Evolutionary conservation across 2,797 vertebrate genomes (phyloP).

Genomic region (Nyctibius grandis): DNA sequence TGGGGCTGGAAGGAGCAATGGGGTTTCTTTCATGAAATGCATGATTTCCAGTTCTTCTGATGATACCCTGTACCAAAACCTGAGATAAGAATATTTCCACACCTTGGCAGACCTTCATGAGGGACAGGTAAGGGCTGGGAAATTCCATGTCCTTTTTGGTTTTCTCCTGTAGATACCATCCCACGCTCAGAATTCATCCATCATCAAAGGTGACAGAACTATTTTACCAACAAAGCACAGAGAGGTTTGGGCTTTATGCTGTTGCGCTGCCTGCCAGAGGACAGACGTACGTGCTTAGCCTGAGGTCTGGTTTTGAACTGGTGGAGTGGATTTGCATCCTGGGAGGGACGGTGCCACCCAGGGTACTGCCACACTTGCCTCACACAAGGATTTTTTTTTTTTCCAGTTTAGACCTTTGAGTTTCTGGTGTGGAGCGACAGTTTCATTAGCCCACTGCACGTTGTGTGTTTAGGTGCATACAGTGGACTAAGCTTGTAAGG

Average conservation of each 20-base stretch:
- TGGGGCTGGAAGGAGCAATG: not conserved
- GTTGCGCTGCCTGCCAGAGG: not conserved
- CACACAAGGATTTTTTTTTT: too few species aligned
- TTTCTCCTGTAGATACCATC: not conserved
- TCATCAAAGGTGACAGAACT: not conserved
- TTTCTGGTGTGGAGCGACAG: not conserved
- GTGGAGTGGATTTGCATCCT: not conserved
- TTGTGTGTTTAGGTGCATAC: not conserved
- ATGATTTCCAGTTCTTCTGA: not conserved
- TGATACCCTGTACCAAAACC: not conserved
- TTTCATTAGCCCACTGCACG: rapidly evolving
- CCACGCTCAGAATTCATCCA: not conserved
- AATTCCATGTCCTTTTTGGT: not conserved
- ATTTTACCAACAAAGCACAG: not conserved
- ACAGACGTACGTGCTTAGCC: not conserved
- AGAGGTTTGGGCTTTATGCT: not conserved
- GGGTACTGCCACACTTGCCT: rapidly evolving
- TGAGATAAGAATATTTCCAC: not conserved
- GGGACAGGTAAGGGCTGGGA: not conserved
- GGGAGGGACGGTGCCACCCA: not conserved
- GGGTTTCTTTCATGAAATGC: not conserved
- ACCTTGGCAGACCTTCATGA: not conserved
- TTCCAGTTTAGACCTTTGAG: not conserved
- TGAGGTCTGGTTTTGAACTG: not conserved
- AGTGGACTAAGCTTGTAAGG: not conserved